A percentile compares a stretch with the other conserved stretches of the same genome.
Conservation (phyloP, 2,113 vertebrate genomes). For the Anguilla rostrata region DNA sequence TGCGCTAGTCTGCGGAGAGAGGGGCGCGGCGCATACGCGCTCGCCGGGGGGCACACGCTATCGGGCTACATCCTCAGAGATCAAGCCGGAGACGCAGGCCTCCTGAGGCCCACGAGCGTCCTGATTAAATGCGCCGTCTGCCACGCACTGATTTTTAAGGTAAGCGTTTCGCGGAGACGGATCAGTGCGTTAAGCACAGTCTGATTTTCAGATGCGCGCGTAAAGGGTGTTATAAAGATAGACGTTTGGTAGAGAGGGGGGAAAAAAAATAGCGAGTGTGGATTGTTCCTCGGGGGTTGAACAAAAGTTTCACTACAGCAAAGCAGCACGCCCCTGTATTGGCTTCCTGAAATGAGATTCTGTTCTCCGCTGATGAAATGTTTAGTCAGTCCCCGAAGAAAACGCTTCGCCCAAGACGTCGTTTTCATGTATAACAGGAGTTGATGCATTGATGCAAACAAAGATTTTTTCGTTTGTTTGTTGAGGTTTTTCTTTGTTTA, state of each 20-base stretch:
- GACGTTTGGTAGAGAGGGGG: not conserved
- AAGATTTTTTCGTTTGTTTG: not conserved
- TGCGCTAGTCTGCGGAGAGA: not conserved
- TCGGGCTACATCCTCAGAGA: constrained; percentile 1
- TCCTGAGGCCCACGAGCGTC: not conserved
- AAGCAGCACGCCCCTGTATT: not conserved
- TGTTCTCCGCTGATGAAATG: not conserved
- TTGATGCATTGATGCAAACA: not conserved
- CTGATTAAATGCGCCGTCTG: not conserved
- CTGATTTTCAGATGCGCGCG: not conserved
- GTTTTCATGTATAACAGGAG: not conserved
- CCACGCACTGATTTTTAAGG: not conserved
- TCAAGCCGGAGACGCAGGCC: not conserved
- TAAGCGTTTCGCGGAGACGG: not conserved
- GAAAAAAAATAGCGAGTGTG: not conserved
- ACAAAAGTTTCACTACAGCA: not conserved
- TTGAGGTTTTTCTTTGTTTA: not conserved
- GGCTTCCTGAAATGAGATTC: not conserved
- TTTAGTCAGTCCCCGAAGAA: not conserved
- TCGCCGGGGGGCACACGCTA: not conserved
- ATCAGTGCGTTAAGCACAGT: not conserved
- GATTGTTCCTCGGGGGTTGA: not conserved
- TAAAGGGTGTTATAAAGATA: not conserved
- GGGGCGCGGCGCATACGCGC: too few relatives aligned
- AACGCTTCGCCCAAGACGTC: not conserved